Conservation (phyloP, 2,113 vertebrate species). For the Condylura cristata region DNA sequence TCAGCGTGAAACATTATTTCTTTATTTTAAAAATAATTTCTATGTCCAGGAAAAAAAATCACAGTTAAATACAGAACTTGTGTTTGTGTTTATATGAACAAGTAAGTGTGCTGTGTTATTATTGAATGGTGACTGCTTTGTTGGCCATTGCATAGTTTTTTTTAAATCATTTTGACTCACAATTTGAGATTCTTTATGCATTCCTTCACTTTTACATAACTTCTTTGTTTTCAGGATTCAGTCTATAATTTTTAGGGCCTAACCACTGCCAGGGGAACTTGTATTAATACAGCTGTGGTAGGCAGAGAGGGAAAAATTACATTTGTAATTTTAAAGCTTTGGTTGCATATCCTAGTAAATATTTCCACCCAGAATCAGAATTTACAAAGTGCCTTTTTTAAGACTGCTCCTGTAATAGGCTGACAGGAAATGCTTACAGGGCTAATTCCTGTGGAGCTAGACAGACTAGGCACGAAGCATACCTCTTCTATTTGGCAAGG, state of each 20-base stretch:
- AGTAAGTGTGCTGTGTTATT: not conserved
- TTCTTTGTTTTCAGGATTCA: not conserved
- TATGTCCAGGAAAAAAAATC: slow-evolving; percentile 49
- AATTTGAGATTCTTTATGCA: not conserved
- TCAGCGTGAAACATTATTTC: slow-evolving; percentile 61
- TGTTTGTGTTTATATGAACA: not conserved
- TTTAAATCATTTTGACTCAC: not conserved
- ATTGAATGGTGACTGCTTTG: not conserved
- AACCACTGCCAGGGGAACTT: not conserved
- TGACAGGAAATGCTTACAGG: not conserved
- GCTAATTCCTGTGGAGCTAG: not conserved
- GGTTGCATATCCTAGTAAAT: not conserved
- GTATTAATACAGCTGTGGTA: not conserved
- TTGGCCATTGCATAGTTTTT: not conserved
- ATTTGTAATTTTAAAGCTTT: not conserved
- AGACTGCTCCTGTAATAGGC: not conserved
- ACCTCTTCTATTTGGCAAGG: not conserved
- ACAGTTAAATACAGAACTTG: slow-evolving; percentile 66
- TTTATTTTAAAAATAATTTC: slow-evolving; percentile 51
- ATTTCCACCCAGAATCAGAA: not conserved
- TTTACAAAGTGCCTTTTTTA: not conserved
- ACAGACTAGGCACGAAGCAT: not conserved
- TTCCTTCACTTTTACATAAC: not conserved
- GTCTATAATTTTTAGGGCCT: not conserved
- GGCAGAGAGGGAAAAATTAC: not conserved